Evolutionary conservation across 2,797 vertebrate genomes (phyloP).

Genomic region (Oreochromis grahami): DNA sequence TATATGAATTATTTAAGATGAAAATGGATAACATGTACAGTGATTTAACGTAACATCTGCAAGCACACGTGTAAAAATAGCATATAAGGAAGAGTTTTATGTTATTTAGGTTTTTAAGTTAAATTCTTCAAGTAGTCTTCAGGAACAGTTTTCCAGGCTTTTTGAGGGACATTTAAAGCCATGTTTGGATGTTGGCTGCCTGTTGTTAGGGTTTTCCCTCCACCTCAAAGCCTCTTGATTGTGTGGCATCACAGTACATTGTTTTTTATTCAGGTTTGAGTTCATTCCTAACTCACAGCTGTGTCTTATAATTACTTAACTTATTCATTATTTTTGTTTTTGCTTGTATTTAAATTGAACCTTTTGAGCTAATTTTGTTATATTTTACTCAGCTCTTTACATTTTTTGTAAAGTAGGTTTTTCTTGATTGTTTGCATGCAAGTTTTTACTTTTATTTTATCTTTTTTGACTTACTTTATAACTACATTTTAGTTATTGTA

Average conservation of each 20-base stretch:
- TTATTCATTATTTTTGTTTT: not conserved
- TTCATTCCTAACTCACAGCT: not conserved
- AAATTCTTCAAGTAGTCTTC: not conserved
- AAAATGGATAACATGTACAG: not conserved
- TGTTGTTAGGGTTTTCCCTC: not conserved
- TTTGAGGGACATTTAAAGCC: not conserved
- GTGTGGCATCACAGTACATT: not conserved
- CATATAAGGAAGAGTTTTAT: not conserved
- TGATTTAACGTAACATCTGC: not conserved
- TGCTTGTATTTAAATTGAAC: not conserved
- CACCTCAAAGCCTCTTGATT: not conserved
- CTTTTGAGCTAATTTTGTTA: not conserved
- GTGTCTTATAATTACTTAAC: not conserved
- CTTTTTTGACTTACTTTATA: not conserved
- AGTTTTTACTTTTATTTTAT: not conserved
- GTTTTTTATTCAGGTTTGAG: not conserved
- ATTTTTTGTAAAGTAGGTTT: not conserved
- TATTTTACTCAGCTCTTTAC: not conserved
- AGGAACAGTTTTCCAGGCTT: not conserved
- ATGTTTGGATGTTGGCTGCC: not conserved
- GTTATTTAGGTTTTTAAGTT: not conserved
- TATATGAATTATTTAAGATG: not conserved
- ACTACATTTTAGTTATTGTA: not conserved
- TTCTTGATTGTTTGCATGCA: not conserved
- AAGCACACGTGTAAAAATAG: not conserved